Evolutionary conservation across 2,113 vertebrate genomes (phyloP).

Genomic region (Cheirogaleus medius): DNA sequence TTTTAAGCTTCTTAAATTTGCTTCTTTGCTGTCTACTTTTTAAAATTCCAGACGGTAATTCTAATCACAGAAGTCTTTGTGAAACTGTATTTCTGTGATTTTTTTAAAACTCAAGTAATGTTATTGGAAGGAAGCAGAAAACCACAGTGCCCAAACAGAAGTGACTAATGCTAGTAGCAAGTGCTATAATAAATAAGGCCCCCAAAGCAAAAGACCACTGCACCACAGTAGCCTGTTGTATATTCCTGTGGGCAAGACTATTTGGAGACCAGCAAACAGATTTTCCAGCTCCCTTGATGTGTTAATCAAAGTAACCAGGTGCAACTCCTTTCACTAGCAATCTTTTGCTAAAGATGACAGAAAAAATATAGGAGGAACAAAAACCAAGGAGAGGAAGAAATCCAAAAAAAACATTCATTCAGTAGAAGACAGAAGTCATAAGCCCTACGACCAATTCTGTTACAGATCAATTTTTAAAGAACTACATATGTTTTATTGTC

Average conservation of each 20-base stretch:
- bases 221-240: not conserved
- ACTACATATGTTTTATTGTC: not conserved
- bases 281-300: conserved; percentile 36
- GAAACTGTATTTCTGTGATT: conserved; percentile 44
- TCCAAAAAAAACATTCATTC: not conserved
- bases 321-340: not conserved
- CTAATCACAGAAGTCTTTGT: conserved; percentile 70
- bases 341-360: not conserved
- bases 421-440: not conserved
- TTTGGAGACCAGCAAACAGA: not conserved
- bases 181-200: not conserved
- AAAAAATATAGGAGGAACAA: not conserved
- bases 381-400: not conserved
- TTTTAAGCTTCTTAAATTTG: conserved; percentile 16
- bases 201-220: not conserved
- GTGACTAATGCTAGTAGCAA: not conserved
- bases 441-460: not conserved
- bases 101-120: conserved; percentile 46
- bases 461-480: not conserved
- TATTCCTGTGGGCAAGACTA: not conserved
- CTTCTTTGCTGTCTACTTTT: conserved; percentile 49
- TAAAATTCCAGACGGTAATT: conserved; percentile 58
- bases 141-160: conserved; percentile 59
- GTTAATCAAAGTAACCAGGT: conserved; percentile 1
- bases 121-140: conserved; percentile 76